phyloP scores from a whole-genome alignment of 2,797 vertebrate species.

The Simalia tracyae region DNA sequence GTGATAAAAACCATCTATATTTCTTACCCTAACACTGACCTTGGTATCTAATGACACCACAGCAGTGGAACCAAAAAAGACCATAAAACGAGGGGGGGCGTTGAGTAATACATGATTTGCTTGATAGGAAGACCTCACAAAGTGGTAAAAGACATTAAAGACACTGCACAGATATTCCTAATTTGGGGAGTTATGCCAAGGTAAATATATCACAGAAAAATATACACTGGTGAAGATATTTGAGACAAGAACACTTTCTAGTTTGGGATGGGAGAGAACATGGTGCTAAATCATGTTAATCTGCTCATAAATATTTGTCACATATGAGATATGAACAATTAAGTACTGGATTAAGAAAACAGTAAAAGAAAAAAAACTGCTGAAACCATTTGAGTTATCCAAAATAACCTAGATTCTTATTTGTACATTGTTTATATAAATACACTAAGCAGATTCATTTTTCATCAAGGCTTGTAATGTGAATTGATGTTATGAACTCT shows the following conservation, averaged over 20 bases:
- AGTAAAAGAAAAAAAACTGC: neutral
- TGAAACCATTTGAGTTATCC: neutral
- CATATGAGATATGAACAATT: neutral
- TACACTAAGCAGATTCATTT: neutral
- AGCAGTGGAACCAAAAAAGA: neutral
- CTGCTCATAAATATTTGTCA: neutral
- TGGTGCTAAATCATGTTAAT: neutral
- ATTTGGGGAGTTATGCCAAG: neutral
- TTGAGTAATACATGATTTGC: neutral
- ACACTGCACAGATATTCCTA: neutral
- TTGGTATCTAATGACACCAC: neutral
- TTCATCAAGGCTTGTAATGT: neutral
- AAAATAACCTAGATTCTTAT: neutral
- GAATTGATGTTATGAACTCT: neutral
- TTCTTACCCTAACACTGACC: neutral
- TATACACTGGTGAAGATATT: neutral
- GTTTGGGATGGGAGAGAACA: neutral
- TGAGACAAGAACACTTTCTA: neutral
- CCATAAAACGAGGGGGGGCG: neutral
- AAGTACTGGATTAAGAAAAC: neutral
- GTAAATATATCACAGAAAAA: neutral
- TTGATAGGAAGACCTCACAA: neutral
- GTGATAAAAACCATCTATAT: neutral
- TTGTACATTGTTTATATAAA: neutral
- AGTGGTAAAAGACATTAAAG: neutral